Conservation (phyloP, 2,797 vertebrate genomes). For the Staurois parvus region DNA sequence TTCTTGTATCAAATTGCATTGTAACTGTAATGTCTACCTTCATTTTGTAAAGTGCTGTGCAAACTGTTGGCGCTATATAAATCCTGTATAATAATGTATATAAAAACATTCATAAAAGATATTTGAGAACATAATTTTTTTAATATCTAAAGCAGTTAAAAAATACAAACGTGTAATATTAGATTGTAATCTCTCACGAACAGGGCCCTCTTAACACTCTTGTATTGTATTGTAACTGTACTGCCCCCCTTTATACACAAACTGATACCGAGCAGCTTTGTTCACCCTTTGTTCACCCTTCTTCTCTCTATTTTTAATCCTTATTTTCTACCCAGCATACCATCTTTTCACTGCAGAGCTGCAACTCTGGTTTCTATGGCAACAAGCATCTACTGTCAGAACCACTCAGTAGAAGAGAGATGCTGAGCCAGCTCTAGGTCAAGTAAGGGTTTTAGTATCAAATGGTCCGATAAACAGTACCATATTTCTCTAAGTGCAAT, state of each 20-base stretch:
- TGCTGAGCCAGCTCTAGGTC: constrained; percentile 30
- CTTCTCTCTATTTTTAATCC: constrained; percentile 8
- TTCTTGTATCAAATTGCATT: too few relatives aligned
- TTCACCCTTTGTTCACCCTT: neutral
- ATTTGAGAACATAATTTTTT: neutral
- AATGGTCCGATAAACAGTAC: neutral
- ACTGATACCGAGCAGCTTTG: too few relatives aligned
- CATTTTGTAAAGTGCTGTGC: too few relatives aligned
- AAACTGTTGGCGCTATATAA: too few relatives aligned
- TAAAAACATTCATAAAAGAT: neutral
- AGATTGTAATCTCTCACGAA: too few relatives aligned
- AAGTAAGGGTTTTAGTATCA: constrained; percentile 5
- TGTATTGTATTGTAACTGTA: too few relatives aligned
- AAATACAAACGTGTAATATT: neutral
- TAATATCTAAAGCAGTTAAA: neutral
- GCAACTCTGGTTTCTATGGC: constrained; percentile 22
- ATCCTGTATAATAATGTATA: too few relatives aligned
- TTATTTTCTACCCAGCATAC: constrained; percentile 23
- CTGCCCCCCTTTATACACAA: too few relatives aligned
- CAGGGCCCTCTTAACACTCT: too few relatives aligned
- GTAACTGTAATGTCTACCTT: too few relatives aligned
- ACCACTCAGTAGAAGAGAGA: neutral
- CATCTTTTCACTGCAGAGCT: constrained; percentile 28
- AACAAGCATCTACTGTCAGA: constrained; percentile 25
- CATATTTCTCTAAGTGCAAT: neutral